phyloP scores from a whole-genome alignment of 1,140 invertebrate genomes.

The Orchestia grillus region DNA sequence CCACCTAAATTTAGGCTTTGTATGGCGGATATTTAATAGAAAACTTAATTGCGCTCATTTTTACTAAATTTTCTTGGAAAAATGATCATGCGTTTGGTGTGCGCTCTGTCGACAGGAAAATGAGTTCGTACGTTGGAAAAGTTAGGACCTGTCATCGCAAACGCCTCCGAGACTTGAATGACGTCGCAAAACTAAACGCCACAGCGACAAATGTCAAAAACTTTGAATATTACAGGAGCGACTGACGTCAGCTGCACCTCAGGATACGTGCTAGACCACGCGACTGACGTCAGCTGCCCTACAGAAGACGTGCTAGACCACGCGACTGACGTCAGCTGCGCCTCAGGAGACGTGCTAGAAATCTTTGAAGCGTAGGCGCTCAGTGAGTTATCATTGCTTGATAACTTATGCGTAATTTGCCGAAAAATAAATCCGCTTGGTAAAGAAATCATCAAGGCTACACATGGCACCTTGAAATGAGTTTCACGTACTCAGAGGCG shows the following conservation, averaged over 20 bases:
- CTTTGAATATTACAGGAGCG: no score
- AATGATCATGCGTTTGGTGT: neutral
- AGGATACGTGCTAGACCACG: neutral
- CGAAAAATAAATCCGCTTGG: neutral
- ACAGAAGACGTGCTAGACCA: neutral
- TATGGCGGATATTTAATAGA: neutral
- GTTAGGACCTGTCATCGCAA: neutral
- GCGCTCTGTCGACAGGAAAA: neutral
- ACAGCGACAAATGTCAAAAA: no score
- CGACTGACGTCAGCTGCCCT: neutral
- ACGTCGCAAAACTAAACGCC: neutral
- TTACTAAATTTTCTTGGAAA: neutral
- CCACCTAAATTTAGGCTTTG: neutral
- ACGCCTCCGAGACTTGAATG: neutral
- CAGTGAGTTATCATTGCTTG: neutral
- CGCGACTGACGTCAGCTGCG: neutral
- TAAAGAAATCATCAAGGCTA: neutral
- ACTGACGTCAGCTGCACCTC: no score
- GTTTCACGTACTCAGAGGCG: neutral
- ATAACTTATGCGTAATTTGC: neutral
- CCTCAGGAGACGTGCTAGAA: neutral
- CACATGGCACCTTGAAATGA: neutral
- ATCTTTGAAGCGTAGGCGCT: neutral
- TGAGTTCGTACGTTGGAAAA: neutral
- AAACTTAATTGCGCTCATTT: neutral